These are phyloP conservation scores for Hippocampus barbouri DNA, from an alignment of 2,113 vertebrate species.

Conservation along the genomic window DNA sequence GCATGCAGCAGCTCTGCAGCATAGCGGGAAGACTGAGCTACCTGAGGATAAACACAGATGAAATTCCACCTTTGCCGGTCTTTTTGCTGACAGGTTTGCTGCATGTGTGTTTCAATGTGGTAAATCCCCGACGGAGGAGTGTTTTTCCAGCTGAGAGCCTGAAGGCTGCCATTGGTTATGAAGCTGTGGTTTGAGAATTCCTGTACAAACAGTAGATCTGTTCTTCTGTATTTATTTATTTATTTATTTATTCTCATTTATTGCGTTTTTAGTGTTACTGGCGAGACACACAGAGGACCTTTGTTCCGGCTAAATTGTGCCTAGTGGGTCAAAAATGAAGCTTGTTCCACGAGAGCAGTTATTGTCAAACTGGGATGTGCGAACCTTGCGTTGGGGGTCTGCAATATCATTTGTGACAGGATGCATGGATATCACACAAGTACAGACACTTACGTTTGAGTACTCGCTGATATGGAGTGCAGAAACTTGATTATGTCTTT, in stretches of 20 bases:
- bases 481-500: no score
- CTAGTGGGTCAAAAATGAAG: not conserved
- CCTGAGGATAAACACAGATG: slow-evolving; percentile 53
- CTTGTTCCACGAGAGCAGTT: not conserved
- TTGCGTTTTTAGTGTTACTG: not conserved
- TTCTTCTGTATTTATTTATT: slow-evolving; percentile 18
- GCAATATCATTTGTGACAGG: not conserved
- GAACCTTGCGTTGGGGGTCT: not conserved
- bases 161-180: slow-evolving; percentile 44
- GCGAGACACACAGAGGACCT: not conserved
- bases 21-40: slow-evolving; percentile 52
- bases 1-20: slow-evolving; percentile 49
- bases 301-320: not conserved
- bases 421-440: not conserved
- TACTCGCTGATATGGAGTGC: no score
- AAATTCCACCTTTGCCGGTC: slow-evolving; percentile 13
- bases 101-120: slow-evolving; percentile 26
- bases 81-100: slow-evolving; percentile 18
- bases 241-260: slow-evolving; percentile 11
- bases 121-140: slow-evolving; percentile 28
- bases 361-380: not conserved
- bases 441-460: no score
- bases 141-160: slow-evolving; percentile 40
- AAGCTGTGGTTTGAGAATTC: slow-evolving; percentile 27
- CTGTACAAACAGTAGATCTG: slow-evolving; percentile 30